A percentile compares a stretch with the other conserved stretches of the same genome.
Evolutionary conservation across 2,113 vertebrate species (phyloP).

Genomic region (Corythornis cristatus): DNA sequence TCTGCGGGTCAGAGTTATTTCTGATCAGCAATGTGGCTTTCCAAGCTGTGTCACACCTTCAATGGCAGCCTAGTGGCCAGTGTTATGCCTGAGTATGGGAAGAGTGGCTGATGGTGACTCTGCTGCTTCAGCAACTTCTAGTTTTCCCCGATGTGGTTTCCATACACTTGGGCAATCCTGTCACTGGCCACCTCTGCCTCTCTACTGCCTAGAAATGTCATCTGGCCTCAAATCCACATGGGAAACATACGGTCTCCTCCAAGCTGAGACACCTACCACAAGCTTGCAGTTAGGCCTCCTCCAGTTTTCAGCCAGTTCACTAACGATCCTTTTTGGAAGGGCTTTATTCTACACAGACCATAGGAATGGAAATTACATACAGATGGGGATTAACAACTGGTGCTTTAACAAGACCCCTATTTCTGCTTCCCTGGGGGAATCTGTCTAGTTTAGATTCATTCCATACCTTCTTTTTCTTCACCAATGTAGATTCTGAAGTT

Average conservation of each 20-base stretch:
- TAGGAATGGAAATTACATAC: slow-evolving; percentile 15
- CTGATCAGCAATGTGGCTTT: not conserved
- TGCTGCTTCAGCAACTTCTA: slow-evolving; percentile 56
- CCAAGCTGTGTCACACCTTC: not conserved
- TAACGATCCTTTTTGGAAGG: not conserved
- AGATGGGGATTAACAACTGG: slow-evolving; percentile 34
- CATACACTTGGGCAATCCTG: slow-evolving; percentile 11
- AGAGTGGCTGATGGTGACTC: not conserved
- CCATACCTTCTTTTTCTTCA: not conserved
- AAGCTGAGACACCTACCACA: slow-evolving; percentile 35
- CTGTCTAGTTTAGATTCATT: not conserved
- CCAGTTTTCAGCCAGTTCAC: not conserved
- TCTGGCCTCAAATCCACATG: slow-evolving; percentile 25
- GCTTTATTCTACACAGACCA: not conserved
- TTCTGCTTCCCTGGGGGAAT: slow-evolving; percentile 5
- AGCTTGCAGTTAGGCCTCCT: slow-evolving; percentile 12
- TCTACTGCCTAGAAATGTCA: slow-evolving; percentile 2
- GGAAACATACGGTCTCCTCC: not conserved
- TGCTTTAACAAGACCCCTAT: slow-evolving; percentile 13
- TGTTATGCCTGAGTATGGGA: not conserved
- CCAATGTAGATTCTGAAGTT: not conserved
- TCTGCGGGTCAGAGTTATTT: not conserved
- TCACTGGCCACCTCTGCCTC: slow-evolving; percentile 7
- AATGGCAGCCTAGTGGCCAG: not conserved
- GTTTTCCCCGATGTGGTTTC: not conserved